Base-by-base conservation (phyloP, 2,888 invertebrate genomes). In the Nysson spinosus region DNA sequence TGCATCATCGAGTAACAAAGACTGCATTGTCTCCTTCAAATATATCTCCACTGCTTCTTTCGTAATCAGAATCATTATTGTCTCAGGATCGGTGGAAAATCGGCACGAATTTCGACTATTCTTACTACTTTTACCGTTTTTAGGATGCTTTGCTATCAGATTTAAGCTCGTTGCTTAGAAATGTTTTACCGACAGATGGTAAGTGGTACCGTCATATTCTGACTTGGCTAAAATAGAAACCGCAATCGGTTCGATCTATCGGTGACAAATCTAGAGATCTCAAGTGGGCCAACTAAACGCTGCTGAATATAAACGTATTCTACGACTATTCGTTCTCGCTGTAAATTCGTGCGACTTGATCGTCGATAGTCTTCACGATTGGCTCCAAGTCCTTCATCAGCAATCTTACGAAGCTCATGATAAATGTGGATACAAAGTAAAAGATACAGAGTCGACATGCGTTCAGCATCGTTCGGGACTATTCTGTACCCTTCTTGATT, bases 401-500 rank as follows among this genome's bases (percentile, higher is more conserved):
- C 12, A 40, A 26, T 26, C 51, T 39, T 2, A 61, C 24, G 4
- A 69, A n/a, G 11, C 43, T 30, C 5, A 69, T 43, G n/a, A 55
- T 5, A 12, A 58, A 30, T 4, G 65, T 65, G 26, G 37, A 70
- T 1, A 39, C 24, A 11, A 55, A 65, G 44, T 70, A 70, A 28
- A 70, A 64, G 7, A 54, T n/a, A 34, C 69, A 70, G 26, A 70
- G 47, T 12, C 61, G 61, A 5, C 30, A 30, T 5, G 28, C 64
- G 30, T 28, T 37, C n/a, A 49, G 37, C 69, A 69, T 69, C n/a
- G 46, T 55, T 32, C 7, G 12, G 4, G 7, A 24, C 22, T n/a
- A n/a, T n/a, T n/a, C n/a, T n/a, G n/a, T n/a, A 22, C 26, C 26
- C 16, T 16, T 2, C 28, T 43, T 7, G 20, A 12, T 40, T 7